These are phyloP conservation scores for Petaurus breviceps DNA, from an alignment of 2,113 vertebrate species.

Conservation along the genomic window DNA sequence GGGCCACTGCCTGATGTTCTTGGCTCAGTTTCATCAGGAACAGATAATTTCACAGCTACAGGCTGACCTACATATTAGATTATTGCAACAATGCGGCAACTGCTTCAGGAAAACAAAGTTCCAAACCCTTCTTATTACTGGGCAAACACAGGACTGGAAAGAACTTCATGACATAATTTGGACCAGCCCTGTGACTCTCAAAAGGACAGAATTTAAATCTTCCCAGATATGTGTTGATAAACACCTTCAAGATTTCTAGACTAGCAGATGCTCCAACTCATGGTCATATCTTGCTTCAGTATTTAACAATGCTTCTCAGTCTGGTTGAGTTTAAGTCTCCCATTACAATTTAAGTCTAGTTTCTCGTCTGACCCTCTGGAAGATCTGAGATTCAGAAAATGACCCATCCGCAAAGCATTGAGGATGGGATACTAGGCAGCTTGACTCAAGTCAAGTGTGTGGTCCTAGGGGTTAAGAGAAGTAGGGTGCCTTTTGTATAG, in stretches of 20 bases:
- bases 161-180: not conserved
- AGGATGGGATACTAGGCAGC: not conserved
- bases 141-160: conserved; percentile 27
- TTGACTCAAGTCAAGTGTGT: not conserved
- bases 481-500: not conserved
- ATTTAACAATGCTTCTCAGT: not conserved
- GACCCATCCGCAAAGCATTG: not conserved
- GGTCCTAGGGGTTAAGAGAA: not conserved
- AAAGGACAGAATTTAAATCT: conserved; percentile 13
- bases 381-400: not conserved
- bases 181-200: not conserved
- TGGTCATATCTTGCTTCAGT: fast-evolving
- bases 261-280: too few species aligned
- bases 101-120: conserved; percentile 24
- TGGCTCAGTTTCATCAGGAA: not conserved
- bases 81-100: not conserved
- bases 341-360: not conserved
- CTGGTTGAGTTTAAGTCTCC: not conserved
- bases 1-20: fast-evolving
- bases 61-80: not conserved
- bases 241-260: not conserved
- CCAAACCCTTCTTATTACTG: not conserved
- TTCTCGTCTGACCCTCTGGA: not conserved
- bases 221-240: not conserved
- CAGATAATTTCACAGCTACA: not conserved